Percentiles rank a stretch among this genome's conserved stretches.
phyloP scores from a whole-genome alignment of 2,888 invertebrate genomes.

The Tiliacea citrago region DNA sequence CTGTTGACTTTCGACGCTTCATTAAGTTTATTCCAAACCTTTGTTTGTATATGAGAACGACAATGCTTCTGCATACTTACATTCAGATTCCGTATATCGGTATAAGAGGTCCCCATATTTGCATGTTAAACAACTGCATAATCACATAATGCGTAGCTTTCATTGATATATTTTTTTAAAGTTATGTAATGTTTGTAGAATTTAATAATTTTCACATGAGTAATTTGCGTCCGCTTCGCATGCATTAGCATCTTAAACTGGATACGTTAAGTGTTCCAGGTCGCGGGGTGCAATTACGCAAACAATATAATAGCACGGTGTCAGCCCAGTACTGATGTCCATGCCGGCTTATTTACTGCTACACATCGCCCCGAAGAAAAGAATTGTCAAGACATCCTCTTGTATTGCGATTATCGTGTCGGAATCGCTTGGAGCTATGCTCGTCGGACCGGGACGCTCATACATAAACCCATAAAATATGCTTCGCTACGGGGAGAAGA shows the following conservation, averaged over 20 bases:
- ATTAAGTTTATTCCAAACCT: slow-evolving; percentile 81
- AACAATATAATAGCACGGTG: slow-evolving; percentile 86
- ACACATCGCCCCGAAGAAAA: slow-evolving; percentile 76
- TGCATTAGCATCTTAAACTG: slow-evolving; percentile 81
- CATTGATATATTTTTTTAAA: slow-evolving; percentile 41
- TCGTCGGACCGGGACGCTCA: slow-evolving; percentile 70
- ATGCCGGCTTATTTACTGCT: slow-evolving; percentile 78
- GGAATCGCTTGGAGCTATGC: slow-evolving; percentile 77
- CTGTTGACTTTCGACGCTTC: slow-evolving; percentile 81
- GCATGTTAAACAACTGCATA: slow-evolving; percentile 53
- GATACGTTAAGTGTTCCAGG: slow-evolving; percentile 77
- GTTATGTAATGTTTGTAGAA: slow-evolving; percentile 42
- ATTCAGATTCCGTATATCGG: slow-evolving; percentile 60
- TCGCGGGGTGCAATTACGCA: slow-evolving; percentile 84
- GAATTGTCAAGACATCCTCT: slow-evolving; percentile 79
- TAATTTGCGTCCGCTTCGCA: slow-evolving; percentile 79
- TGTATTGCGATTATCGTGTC: slow-evolving; percentile 81
- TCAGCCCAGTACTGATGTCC: slow-evolving; percentile 76
- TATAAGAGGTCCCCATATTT: slow-evolving; percentile 52
- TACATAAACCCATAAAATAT: slow-evolving; percentile 71
- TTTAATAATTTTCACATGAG: slow-evolving; percentile 69
- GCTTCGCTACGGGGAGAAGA: slow-evolving; percentile 72
- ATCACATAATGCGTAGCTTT: slow-evolving; percentile 45
- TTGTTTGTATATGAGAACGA: slow-evolving; percentile 75
- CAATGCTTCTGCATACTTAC: slow-evolving; percentile 67